Percentiles rank a stretch among this genome's conserved stretches.
These are phyloP conservation scores for Drymodes brunneopygia DNA, from an alignment of 2,113 vertebrate species.

Conservation along the genomic window DNA sequence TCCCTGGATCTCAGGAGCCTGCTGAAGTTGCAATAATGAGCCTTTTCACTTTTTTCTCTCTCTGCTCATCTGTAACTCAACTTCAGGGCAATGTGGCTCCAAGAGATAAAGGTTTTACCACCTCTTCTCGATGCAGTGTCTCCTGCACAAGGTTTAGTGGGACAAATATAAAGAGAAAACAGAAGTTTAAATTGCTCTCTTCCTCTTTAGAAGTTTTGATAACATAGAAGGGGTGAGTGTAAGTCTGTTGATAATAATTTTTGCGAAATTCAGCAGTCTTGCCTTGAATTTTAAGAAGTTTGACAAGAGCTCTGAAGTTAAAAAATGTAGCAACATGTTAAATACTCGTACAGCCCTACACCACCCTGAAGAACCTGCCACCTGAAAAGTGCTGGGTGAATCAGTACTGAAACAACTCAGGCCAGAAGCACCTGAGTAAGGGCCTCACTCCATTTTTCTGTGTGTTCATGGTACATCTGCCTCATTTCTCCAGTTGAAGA, in stretches of 20 bases:
- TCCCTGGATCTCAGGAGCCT: not conserved
- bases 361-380: not conserved
- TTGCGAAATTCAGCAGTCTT: not conserved
- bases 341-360: not conserved
- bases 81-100: not conserved
- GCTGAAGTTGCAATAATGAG: not conserved
- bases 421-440: not conserved
- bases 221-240: not conserved
- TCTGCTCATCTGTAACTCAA: not conserved
- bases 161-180: not conserved
- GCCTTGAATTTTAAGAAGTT: not conserved
- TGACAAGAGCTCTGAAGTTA: not conserved
- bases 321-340: not conserved
- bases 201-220: not conserved
- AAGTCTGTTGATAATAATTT: not conserved
- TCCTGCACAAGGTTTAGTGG: not conserved
- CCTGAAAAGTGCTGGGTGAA: not conserved
- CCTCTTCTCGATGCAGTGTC: not conserved
- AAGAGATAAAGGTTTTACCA: not conserved
- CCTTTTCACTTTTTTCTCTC: not conserved
- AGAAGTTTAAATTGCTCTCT: not conserved
- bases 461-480: fast-evolving
- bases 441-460: not conserved
- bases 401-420: not conserved
- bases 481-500: not conserved